A percentile compares a stretch with the other conserved stretches of the same genome.
Conservation (phyloP, 2,113 vertebrate genomes). For the Caloenas nicobarica region DNA sequence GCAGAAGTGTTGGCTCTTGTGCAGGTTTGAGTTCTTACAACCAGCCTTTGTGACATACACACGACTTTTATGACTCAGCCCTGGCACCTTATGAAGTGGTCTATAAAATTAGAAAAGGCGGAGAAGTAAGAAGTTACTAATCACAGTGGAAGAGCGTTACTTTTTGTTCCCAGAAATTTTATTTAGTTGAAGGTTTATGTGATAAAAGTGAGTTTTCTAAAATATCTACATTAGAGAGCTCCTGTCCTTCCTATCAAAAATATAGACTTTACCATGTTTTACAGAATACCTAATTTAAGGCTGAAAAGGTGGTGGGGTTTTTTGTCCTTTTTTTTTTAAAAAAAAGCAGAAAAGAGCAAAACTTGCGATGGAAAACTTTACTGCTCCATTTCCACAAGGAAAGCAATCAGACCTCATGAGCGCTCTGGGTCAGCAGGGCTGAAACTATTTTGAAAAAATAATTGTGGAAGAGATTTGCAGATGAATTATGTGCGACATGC, state of each 20-base stretch:
- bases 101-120: background rate
- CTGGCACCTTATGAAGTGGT: background rate
- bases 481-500: background rate
- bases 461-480: background rate
- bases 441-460: background rate
- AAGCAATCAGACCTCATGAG: background rate
- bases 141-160: background rate
- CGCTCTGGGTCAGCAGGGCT: background rate
- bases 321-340: background rate
- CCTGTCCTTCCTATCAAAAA: background rate
- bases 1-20: rapidly evolving
- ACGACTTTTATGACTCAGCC: background rate
- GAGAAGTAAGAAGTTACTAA: background rate
- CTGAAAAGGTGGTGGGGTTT: background rate
- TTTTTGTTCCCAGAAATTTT: background rate
- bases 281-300: background rate
- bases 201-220: background rate
- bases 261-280: background rate
- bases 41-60: background rate
- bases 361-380: constrained; percentile 6
- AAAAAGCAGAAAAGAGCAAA: background rate
- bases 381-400: rapidly evolving
- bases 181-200: background rate
- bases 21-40: background rate
- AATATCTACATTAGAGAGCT: background rate